phyloP scores from a whole-genome alignment of 1,140 invertebrate genomes.

The Brachionus rotundiformis region DNA sequence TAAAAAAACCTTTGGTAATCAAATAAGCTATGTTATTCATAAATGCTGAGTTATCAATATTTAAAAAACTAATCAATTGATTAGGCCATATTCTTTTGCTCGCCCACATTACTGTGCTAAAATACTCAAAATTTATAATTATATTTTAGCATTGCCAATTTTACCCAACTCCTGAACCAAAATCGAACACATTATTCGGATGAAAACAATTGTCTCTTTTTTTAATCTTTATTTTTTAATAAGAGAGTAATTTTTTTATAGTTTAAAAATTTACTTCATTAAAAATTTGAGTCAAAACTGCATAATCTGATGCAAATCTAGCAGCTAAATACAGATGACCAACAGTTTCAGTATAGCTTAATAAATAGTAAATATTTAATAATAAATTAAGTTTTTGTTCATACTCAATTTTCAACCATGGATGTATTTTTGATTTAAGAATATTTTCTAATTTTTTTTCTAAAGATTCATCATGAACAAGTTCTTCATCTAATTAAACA shows the following conservation, averaged over 20 bases:
- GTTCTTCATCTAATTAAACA: not conserved
- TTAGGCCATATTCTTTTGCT: not conserved
- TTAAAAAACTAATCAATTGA: not conserved
- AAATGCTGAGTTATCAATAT: not conserved
- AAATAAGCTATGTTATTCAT: slow-evolving; percentile 39
- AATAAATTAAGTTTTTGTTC: not conserved
- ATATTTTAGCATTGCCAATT: not conserved
- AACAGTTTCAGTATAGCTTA: not conserved
- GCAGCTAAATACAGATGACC: not conserved
- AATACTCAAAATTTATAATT: not conserved
- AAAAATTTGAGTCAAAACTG: slow-evolving; percentile 36
- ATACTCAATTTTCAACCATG: slow-evolving; percentile 38
- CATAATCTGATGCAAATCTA: slow-evolving; percentile 47
- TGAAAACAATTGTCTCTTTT: slow-evolving; percentile 27
- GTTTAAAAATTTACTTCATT: slow-evolving; percentile 8
- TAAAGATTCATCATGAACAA: not conserved
- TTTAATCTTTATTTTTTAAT: slow-evolving; percentile 41
- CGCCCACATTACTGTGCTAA: slow-evolving; percentile 46
- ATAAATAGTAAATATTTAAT: not conserved
- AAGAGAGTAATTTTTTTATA: slow-evolving; percentile 23
- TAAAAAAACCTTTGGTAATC: slow-evolving; percentile 30
- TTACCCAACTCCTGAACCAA: slow-evolving; percentile 46
- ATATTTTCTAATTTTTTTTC: slow-evolving; percentile 39
- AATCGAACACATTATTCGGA: slow-evolving; percentile 29
- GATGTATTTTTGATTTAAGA: slow-evolving; percentile 29